These are phyloP conservation scores for Onychomys leucogaster DNA, from an alignment of 2,797 vertebrate species.

Conservation along the genomic window DNA sequence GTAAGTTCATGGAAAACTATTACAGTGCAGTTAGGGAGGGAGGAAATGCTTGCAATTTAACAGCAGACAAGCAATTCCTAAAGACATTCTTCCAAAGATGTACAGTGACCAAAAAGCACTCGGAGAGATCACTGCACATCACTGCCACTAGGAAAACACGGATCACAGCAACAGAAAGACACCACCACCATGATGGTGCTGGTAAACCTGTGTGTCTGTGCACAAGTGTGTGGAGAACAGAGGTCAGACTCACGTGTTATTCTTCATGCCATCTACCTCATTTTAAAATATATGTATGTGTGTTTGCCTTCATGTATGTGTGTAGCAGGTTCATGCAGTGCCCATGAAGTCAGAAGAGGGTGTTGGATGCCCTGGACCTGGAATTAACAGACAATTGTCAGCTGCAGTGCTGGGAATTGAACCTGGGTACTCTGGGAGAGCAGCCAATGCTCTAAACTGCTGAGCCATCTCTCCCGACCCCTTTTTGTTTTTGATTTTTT, in stretches of 20 bases:
- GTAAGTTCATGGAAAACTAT: background rate
- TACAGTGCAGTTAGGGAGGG: background rate
- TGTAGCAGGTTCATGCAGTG: background rate
- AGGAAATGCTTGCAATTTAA: background rate
- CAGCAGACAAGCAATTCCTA: background rate
- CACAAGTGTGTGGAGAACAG: background rate
- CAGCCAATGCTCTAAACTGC: background rate
- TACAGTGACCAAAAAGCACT: background rate
- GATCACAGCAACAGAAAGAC: background rate
- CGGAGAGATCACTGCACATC: slow-evolving; percentile 22
- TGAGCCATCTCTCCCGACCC: background rate
- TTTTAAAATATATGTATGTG: background rate
- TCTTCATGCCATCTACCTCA: background rate
- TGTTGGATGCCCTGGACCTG: background rate
- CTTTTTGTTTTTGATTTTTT: background rate
- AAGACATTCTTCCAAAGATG: background rate
- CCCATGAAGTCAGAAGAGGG: background rate
- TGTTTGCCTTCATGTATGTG: background rate
- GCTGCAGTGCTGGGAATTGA: background rate
- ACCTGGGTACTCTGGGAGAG: background rate
- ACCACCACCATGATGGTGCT: too few relatives aligned
- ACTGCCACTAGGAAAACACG: background rate
- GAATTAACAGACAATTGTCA: background rate
- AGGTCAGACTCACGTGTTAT: background rate
- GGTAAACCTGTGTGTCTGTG: background rate